phyloP scores from a whole-genome alignment of 2,797 vertebrate species.

The Paramormyrops hopkinsi region DNA sequence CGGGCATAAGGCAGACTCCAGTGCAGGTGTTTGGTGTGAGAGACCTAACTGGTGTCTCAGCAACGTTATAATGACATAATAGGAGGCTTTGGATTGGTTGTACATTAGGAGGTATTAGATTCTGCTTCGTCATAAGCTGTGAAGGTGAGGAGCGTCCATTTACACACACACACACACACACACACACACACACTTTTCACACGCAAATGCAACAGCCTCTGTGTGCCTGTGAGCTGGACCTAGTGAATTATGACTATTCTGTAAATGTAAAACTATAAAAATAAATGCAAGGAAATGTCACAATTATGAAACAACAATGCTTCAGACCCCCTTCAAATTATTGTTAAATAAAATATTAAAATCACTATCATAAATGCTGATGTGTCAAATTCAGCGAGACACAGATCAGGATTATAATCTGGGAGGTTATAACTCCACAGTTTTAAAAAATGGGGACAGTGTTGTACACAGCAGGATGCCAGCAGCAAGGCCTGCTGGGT shows the following conservation, averaged over 20 bases:
- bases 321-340: background rate
- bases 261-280: background rate
- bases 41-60: background rate
- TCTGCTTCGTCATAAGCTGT: background rate
- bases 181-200: background rate
- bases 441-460: background rate
- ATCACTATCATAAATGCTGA: background rate
- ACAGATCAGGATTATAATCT: background rate
- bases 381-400: background rate
- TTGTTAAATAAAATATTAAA: conserved; percentile 10
- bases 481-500: background rate
- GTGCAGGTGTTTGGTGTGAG: background rate
- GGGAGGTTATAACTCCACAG: background rate
- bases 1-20: background rate
- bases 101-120: background rate
- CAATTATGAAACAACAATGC: background rate
- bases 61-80: background rate
- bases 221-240: background rate
- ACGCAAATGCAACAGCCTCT: background rate
- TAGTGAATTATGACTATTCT: background rate
- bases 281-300: background rate
- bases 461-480: background rate
- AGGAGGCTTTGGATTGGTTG: background rate
- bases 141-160: background rate
- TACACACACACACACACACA: background rate